These are phyloP conservation scores for Anarhynchus alexandrinus DNA, from an alignment of 2,113 vertebrate genomes.

Conservation along the genomic window DNA sequence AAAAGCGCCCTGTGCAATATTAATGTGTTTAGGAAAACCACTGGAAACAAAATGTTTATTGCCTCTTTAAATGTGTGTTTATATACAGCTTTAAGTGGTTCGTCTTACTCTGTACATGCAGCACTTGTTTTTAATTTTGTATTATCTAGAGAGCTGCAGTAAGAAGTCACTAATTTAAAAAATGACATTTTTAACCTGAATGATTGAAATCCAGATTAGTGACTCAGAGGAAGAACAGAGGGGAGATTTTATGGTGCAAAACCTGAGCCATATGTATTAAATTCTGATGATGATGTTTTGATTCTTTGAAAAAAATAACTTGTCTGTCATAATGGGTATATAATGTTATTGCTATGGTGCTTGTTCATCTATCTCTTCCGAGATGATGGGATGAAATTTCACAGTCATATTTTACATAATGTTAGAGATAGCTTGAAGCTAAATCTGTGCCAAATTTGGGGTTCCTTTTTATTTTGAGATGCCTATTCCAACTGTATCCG, in stretches of 20 bases:
- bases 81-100: conserved; percentile 36
- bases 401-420: not conserved
- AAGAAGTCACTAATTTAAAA: conserved; percentile 12
- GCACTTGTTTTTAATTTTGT: conserved; percentile 40
- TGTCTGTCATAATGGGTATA: not conserved
- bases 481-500: not conserved
- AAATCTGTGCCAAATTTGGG: not conserved
- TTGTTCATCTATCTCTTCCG: not conserved
- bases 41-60: conserved; percentile 50
- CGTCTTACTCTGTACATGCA: not conserved
- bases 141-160: conserved; percentile 13
- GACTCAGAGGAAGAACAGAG: not conserved
- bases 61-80: conserved; percentile 1
- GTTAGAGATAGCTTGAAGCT: not conserved
- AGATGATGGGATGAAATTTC: not conserved
- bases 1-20: conserved; percentile 29
- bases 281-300: not conserved
- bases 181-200: conserved; percentile 10
- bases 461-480: not conserved
- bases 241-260: not conserved
- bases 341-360: not conserved
- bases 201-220: conserved; percentile 20
- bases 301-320: not conserved
- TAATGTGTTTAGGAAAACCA: conserved; percentile 51
- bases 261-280: not conserved